phyloP scores from a whole-genome alignment of 2,888 invertebrate species.

The Lagria hirta region DNA sequence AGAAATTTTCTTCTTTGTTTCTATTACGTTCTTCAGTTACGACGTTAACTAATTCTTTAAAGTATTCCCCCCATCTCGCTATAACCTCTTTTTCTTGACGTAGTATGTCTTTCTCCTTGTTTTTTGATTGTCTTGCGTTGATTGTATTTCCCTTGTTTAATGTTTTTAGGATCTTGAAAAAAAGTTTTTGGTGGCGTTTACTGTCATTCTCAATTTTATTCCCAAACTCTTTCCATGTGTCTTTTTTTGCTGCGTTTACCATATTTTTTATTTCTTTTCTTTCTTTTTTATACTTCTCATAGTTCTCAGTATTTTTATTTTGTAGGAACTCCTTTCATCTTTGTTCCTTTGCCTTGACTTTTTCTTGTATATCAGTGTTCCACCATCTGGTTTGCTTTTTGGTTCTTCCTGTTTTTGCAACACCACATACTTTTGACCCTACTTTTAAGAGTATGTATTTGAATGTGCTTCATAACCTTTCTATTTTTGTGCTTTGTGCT shows the following conservation, averaged over 20 bases:
- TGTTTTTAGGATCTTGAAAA: slow-evolving; percentile 1
- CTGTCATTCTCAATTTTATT: slow-evolving; percentile 3
- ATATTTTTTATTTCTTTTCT: slow-evolving; percentile 3
- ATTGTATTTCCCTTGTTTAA: too few species aligned
- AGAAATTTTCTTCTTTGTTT: too few species aligned
- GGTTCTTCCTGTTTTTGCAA: background rate
- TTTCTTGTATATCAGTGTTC: slow-evolving; percentile 2
- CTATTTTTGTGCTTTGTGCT: background rate
- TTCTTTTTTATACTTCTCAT: slow-evolving; percentile 1
- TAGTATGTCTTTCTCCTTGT: background rate
- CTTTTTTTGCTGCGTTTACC: slow-evolving; percentile 3
- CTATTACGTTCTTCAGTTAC: too few species aligned
- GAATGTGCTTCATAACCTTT: slow-evolving; percentile 2
- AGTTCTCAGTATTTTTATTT: background rate
- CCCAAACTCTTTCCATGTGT: slow-evolving; percentile 6
- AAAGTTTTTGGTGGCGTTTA: slow-evolving; percentile 6
- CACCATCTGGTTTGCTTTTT: slow-evolving; percentile 13
- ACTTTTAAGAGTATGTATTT: slow-evolving; percentile 2
- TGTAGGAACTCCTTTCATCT: background rate
- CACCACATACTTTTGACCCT: slow-evolving; percentile 6
- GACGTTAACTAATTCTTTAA: slow-evolving; percentile 2
- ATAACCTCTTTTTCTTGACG: too few species aligned
- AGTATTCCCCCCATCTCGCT: too few species aligned
- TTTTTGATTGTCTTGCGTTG: too few species aligned
- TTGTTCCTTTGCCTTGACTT: too few species aligned